These are phyloP conservation scores for Phaenicophaeus curvirostris DNA, from an alignment of 2,797 vertebrate species.

Conservation along the genomic window DNA sequence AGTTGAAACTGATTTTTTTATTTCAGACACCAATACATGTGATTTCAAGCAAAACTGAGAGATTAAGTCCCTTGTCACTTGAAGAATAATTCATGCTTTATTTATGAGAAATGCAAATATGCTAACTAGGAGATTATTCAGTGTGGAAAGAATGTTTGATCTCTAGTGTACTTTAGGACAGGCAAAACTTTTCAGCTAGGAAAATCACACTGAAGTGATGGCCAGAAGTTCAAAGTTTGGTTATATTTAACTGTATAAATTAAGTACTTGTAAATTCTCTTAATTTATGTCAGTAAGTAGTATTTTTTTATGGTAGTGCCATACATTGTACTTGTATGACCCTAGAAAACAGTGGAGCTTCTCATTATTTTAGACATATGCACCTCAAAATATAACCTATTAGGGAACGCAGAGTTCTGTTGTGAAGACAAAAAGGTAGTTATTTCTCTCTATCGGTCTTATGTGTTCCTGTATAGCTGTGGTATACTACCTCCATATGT, in stretches of 20 bases:
- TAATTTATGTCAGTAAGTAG: not conserved
- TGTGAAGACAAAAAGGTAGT: not conserved
- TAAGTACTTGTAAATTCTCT: not conserved
- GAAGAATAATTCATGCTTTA: slow-evolving; percentile 35
- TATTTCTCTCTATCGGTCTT: rapidly evolving
- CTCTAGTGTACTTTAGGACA: not conserved
- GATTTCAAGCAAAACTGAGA: not conserved
- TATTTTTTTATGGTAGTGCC: not conserved
- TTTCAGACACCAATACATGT: not conserved
- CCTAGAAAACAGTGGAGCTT: not conserved
- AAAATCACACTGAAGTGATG: not conserved
- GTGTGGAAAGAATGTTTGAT: slow-evolving; percentile 41
- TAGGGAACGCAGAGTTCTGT: not conserved
- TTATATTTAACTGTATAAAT: not conserved
- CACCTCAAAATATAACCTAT: not conserved
- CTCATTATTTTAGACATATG: not conserved
- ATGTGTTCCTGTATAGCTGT: not conserved
- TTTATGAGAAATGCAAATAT: slow-evolving; percentile 48
- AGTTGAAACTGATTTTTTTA: not conserved
- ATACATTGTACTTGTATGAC: not conserved
- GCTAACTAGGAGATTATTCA: slow-evolving; percentile 8
- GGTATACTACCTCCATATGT: rapidly evolving
- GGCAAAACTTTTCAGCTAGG: not conserved
- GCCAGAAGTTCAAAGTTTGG: not conserved
- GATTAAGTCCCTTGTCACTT: not conserved